phyloP scores from a whole-genome alignment of 2,797 vertebrate genomes.

The Pangasius larnaudii region DNA sequence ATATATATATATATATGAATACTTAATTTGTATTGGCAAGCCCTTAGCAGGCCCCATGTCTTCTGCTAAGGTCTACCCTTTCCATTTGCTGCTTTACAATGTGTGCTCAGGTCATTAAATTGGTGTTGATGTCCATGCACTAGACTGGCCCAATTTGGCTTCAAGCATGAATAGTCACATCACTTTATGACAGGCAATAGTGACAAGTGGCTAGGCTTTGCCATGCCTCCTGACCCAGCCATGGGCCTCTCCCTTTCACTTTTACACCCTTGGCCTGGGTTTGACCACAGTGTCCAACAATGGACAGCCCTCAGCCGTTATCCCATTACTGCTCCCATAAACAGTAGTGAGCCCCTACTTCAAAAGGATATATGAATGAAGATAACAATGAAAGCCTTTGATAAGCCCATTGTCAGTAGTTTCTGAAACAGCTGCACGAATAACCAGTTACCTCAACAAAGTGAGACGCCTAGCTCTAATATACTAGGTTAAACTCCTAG shows the following conservation, averaged over 20 bases:
- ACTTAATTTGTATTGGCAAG: not conserved
- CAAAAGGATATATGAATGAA: slow-evolving; percentile 37
- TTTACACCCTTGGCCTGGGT: slow-evolving; percentile 55
- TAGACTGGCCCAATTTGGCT: slow-evolving; percentile 69
- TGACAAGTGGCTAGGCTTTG: slow-evolving; percentile 75
- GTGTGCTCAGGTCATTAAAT: slow-evolving; percentile 82
- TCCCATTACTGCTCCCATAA: slow-evolving; percentile 49
- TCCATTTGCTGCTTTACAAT: slow-evolving; percentile 79
- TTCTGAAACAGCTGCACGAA: slow-evolving; percentile 64
- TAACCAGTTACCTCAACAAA: slow-evolving; percentile 77
- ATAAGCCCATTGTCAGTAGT: slow-evolving; percentile 32
- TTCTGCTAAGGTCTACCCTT: slow-evolving; percentile 7
- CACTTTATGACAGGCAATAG: slow-evolving; percentile 85
- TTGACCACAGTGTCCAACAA: slow-evolving; percentile 47
- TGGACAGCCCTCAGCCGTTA: slow-evolving; percentile 33
- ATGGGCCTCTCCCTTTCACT: slow-evolving; percentile 67
- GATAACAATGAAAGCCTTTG: slow-evolving; percentile 41
- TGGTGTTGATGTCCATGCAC: slow-evolving; percentile 84
- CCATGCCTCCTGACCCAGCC: slow-evolving; percentile 51
- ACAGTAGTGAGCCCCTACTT: slow-evolving; percentile 26
- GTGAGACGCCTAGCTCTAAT: slow-evolving; percentile 69
- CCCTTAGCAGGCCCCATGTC: slow-evolving; percentile 2
- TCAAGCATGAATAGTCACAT: slow-evolving; percentile 65
- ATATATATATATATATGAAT: not conserved
- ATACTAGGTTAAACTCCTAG: slow-evolving; percentile 63